Conservation (phyloP, 2,888 invertebrate genomes). For the Ichneumoninae sp. region DNA sequence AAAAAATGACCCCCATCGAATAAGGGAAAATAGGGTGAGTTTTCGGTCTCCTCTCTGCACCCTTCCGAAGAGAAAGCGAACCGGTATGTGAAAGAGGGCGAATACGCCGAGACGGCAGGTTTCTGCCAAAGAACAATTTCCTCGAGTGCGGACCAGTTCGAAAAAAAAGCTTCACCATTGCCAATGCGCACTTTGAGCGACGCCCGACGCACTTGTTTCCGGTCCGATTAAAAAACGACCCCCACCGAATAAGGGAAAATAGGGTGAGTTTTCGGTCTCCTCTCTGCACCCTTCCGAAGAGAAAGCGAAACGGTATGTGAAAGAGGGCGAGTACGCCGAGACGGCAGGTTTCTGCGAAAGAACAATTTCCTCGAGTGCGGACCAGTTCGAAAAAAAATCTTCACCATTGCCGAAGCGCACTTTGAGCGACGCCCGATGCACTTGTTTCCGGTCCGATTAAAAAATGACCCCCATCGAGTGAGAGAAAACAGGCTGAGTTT, state of each 20-base stretch:
- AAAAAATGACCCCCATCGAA: neutral
- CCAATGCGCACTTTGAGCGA: no score
- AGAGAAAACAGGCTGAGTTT: conserved; percentile 62
- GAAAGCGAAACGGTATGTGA: conserved; percentile 20
- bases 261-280: conserved; percentile 52
- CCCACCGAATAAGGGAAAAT: no score
- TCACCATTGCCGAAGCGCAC: conserved; percentile 38
- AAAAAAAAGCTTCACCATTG: no score
- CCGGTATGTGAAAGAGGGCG: no score
- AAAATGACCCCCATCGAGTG: neutral
- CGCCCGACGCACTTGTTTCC: no score
- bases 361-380: conserved; percentile 26
- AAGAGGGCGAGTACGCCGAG: conserved; percentile 26
- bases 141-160: no score
- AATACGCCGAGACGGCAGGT: no score
- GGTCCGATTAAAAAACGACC: no score
- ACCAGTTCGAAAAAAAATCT: neutral
- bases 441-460: conserved; percentile 29
- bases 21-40: no score
- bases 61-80: no score
- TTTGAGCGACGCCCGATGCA: conserved; percentile 60
- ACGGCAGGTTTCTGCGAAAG: neutral
- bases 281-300: conserved; percentile 16
- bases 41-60: no score
- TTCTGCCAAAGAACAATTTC: no score